A percentile compares a stretch with the other conserved stretches of the same genome.
Evolutionary conservation across 2,113 vertebrate genomes (phyloP).

Genomic region (Mungos mungo): DNA sequence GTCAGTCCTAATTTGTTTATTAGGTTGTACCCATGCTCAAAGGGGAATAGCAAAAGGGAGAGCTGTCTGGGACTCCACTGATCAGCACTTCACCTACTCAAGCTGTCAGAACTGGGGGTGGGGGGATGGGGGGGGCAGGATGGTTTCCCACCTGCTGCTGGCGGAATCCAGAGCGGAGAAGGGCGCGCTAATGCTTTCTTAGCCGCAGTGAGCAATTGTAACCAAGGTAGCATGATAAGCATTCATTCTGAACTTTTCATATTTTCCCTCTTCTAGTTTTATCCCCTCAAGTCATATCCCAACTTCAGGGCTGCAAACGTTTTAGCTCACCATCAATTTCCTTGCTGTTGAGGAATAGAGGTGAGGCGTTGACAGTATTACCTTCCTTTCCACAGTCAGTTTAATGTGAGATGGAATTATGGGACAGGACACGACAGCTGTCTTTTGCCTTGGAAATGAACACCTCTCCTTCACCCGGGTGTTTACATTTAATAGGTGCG

Average conservation of each 20-base stretch:
- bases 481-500: slow-evolving; percentile 42
- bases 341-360: slow-evolving; percentile 37
- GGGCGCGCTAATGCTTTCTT: not conserved
- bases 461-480: slow-evolving; percentile 33
- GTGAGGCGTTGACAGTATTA: slow-evolving; percentile 7
- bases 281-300: slow-evolving; percentile 36
- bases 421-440: not conserved
- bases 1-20: not conserved
- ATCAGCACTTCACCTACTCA: not conserved
- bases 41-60: not conserved
- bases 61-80: not conserved
- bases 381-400: not conserved
- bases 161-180: not conserved
- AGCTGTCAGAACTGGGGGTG: not conserved
- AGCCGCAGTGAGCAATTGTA: not conserved
- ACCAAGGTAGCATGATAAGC: not conserved
- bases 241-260: slow-evolving; percentile 34
- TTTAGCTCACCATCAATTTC: slow-evolving; percentile 26
- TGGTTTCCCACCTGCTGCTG: not conserved
- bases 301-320: slow-evolving; percentile 21
- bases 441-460: slow-evolving; percentile 52
- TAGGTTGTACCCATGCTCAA: not conserved
- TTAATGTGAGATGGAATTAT: slow-evolving; percentile 50
- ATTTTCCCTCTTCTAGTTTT: not conserved
- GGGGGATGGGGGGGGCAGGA: not conserved